phyloP scores from a whole-genome alignment of 2,113 vertebrate genomes.

The Erythrocercus mccallii region DNA sequence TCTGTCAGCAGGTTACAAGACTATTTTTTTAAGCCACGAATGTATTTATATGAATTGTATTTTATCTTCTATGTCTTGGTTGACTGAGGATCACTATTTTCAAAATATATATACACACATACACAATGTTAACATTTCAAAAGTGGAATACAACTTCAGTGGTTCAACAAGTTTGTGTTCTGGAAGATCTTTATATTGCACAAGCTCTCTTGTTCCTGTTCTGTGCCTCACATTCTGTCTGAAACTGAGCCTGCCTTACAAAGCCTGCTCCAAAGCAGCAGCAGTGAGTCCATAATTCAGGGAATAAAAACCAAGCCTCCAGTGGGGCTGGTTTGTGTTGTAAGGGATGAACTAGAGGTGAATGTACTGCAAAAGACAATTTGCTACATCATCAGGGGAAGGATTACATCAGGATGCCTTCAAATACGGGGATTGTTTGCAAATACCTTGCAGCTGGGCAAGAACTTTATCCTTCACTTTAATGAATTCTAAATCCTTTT shows the following conservation, averaged over 20 bases:
- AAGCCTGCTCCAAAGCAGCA: background rate
- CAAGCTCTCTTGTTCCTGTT: background rate
- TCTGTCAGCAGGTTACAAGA: background rate
- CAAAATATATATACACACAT: background rate
- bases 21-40: constrained; percentile 30
- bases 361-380: background rate
- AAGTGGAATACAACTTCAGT: constrained; percentile 30
- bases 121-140: background rate
- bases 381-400: background rate
- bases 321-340: background rate
- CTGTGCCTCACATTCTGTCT: background rate
- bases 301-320: background rate
- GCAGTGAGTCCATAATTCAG: accelerated
- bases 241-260: background rate
- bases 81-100: constrained; percentile 15
- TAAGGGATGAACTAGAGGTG: background rate
- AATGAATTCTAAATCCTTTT: background rate
- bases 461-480: background rate
- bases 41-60: constrained; percentile 43
- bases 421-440: background rate
- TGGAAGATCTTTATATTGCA: background rate
- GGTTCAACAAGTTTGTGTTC: background rate
- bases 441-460: background rate
- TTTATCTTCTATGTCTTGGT: constrained; percentile 8
- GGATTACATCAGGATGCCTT: background rate